Percentiles rank a stretch among this genome's conserved stretches.
These are phyloP conservation scores for Luffia ferchaultella DNA, from an alignment of 2,888 invertebrate species.

Conservation along the genomic window DNA sequence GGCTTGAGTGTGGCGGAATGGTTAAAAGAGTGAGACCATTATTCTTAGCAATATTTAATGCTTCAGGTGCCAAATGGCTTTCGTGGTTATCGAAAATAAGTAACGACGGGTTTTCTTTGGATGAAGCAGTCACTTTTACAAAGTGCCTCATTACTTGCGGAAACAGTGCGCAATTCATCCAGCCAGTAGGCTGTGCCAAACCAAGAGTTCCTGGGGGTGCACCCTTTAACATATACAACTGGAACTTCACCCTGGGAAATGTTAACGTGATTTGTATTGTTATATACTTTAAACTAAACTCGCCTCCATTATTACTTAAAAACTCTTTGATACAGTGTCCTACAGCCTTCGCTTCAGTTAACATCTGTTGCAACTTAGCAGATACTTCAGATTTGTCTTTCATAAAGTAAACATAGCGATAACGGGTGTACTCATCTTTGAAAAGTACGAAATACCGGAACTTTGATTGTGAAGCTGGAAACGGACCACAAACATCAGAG, in stretches of 20 bases:
- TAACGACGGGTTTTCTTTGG: conserved; percentile 21
- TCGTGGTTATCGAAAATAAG: conserved; percentile 28
- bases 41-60: conserved; percentile 19
- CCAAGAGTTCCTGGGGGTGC: conserved; percentile 31
- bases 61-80: conserved; percentile 51
- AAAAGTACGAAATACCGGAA: too few relatives aligned
- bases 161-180: conserved; percentile 30
- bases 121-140: conserved; percentile 19
- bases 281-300: too few relatives aligned
- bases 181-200: conserved; percentile 25
- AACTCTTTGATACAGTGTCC: too few relatives aligned
- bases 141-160: conserved; percentile 28
- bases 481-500: too few relatives aligned
- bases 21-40: conserved; percentile 32
- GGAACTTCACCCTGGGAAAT: conserved; percentile 14
- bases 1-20: conserved; percentile 33
- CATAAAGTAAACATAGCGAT: too few relatives aligned
- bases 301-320: too few relatives aligned
- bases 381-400: too few relatives aligned
- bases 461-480: too few relatives aligned
- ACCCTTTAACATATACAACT: conserved; percentile 22
- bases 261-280: too few relatives aligned
- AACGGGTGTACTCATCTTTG: too few relatives aligned
- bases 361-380: too few relatives aligned
- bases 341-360: too few relatives aligned